Conservation (phyloP, 1,140 invertebrate genomes). For the Apis laboriosa region DNA sequence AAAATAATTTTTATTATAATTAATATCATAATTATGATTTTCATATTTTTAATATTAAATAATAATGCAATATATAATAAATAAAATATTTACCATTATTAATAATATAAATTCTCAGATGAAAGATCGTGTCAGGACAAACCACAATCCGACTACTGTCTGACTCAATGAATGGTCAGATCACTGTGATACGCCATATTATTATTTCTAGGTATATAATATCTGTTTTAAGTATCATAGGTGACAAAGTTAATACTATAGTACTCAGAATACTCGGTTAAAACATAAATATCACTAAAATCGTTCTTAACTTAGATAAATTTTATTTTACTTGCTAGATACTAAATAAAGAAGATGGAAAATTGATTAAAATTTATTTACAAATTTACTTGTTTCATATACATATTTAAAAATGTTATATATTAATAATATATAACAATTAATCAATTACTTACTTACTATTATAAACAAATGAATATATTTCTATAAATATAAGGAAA, state of each 20-base stretch:
- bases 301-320: too few relatives aligned
- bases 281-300: background rate
- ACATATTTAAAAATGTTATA: too few relatives aligned
- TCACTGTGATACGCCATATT: conserved; percentile 60
- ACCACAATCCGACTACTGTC: conserved; percentile 57
- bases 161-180: conserved; percentile 46
- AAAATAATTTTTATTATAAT: background rate
- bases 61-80: background rate
- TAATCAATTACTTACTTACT: background rate
- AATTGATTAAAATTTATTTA: background rate
- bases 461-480: background rate
- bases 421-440: background rate
- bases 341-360: background rate
- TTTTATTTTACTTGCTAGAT: background rate
- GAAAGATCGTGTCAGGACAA: conserved; percentile 34
- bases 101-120: background rate
- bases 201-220: conserved; percentile 53
- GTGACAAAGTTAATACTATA: conserved; percentile 45
- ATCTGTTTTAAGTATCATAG: conserved; percentile 39
- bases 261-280: conserved; percentile 13
- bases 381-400: background rate
- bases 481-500: background rate
- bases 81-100: conserved; percentile 53
- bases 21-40: background rate
- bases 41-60: background rate